Base-by-base conservation (phyloP, 2,888 invertebrate genomes). In the Himalopsyche japonica region DNA sequence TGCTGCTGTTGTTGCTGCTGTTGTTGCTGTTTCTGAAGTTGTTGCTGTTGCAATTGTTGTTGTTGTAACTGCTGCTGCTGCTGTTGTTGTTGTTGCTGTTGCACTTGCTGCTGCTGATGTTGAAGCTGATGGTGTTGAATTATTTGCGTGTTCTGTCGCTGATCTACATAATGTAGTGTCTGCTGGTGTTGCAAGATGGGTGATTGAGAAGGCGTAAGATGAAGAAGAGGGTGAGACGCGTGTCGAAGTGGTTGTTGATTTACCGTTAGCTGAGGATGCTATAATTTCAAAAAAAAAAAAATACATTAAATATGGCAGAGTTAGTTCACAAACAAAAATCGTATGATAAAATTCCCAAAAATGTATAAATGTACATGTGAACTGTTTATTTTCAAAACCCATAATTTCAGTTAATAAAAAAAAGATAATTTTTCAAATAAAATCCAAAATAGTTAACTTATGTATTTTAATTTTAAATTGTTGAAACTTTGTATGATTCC, bases 61-160 rank as follows among this genome's bases (percentile, higher is more conserved):
- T 88, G 88, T 47, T 91, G 91, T 47, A 89, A 89, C 87, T 89
- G 90, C 57, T 89, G 88, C 87, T 90, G 90, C 80, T 79, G 84
- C 84, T 89, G 88, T 80, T 88, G 88, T 24, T 87, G 87, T 78
- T 86, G 87, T 12, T 86, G 84, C 34, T 84, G 83, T 24, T 88
- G 88, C n/a, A n/a, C 87, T 76, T 86, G 87, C 79, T 86, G 87
- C 15, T 86, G 84, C 34, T 84, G 83, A 27, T 88, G 88, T 0
- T 88, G 88, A 76, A 88, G 89, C 88, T 89, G 76, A 88, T 89
- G 86, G 88, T 90, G 80, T 88, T 88, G 84, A 24, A 83, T 81
- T 64, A 84, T 83, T 82, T 80, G 86, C 20, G 80, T 84, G 76
- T 76, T 82, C 78, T 82, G 87, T 48, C 86, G 81, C 47, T 87